phyloP scores from a whole-genome alignment of 1,140 invertebrate genomes.

The Nautilus pompilius region DNA sequence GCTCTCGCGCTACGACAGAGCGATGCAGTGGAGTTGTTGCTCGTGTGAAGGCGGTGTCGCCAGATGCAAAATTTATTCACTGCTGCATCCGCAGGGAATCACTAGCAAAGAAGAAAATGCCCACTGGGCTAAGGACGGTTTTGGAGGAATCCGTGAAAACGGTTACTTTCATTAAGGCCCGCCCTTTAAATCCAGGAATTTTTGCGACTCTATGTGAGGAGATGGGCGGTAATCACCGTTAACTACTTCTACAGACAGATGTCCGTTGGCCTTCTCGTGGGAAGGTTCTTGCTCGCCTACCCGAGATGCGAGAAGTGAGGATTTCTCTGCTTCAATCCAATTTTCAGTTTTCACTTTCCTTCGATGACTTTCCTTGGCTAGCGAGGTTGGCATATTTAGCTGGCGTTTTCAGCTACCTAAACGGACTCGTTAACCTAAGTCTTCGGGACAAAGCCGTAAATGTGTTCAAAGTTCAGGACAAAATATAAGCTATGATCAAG shows the following conservation, averaged over 20 bases:
- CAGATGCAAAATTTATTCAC: not conserved
- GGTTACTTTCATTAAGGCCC: not conserved
- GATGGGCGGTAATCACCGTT: not conserved
- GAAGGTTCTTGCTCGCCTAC: not conserved
- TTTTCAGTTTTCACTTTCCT: not conserved
- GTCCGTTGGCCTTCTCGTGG: not conserved
- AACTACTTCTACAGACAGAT: not conserved
- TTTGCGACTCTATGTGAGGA: not conserved
- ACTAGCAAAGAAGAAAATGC: not conserved
- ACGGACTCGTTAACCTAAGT: not conserved
- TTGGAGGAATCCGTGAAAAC: not conserved
- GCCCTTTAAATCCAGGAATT: not conserved
- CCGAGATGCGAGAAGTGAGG: not conserved
- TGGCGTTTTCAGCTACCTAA: not conserved
- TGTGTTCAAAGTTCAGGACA: not conserved
- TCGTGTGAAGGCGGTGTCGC: not conserved
- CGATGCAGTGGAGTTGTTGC: not conserved
- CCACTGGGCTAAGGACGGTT: not conserved
- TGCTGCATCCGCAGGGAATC: not conserved
- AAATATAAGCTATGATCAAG: not conserved
- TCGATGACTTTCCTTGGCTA: not conserved
- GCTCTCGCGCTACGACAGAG: not conserved
- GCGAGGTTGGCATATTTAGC: not conserved
- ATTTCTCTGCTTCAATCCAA: not conserved
- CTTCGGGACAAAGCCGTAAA: not conserved